Conservation (phyloP, 2,888 invertebrate species). For the Odontocolon sp. region DNA sequence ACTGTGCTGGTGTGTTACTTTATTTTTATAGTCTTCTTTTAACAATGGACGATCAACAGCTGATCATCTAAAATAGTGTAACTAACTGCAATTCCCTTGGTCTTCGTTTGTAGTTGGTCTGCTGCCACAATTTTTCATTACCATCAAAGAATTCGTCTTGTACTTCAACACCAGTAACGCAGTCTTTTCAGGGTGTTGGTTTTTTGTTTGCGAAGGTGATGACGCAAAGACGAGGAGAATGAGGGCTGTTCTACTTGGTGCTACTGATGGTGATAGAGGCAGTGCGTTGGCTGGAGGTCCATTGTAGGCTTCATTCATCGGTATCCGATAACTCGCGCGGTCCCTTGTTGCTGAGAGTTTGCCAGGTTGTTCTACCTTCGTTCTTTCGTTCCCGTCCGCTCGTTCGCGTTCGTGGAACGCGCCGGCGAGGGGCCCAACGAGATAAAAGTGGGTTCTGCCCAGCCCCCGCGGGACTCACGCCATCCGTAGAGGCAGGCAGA, state of each 20-base stretch:
- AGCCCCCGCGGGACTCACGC: slow-evolving; percentile 49
- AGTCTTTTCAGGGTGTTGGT: slow-evolving; percentile 27
- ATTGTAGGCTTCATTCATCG: slow-evolving; percentile 76
- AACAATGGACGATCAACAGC: too few species aligned
- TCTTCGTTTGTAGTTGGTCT: too few species aligned
- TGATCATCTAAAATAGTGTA: too few species aligned
- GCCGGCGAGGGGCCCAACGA: slow-evolving; percentile 28
- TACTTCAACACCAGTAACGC: neutral
- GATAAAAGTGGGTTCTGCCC: slow-evolving; percentile 56
- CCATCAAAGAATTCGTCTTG: neutral
- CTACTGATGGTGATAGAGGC: slow-evolving; percentile 16
- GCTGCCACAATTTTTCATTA: too few species aligned
- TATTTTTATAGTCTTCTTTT: too few species aligned
- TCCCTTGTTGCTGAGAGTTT: slow-evolving; percentile 25
- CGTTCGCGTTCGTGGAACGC: slow-evolving; percentile 46
- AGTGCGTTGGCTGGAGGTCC: slow-evolving; percentile 49
- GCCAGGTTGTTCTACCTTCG: slow-evolving; percentile 22
- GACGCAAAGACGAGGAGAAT: slow-evolving; percentile 2
- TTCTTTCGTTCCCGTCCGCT: slow-evolving; percentile 25
- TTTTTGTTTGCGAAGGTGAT: slow-evolving; percentile 28
- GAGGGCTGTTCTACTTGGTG: neutral
- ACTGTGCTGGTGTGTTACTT: too few species aligned
- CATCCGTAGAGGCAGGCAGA: slow-evolving; percentile 42
- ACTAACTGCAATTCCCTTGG: too few species aligned
- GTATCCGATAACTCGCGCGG: slow-evolving; percentile 74